Conservation (phyloP, 2,113 vertebrate genomes). For the Dromaius novaehollandiae region DNA sequence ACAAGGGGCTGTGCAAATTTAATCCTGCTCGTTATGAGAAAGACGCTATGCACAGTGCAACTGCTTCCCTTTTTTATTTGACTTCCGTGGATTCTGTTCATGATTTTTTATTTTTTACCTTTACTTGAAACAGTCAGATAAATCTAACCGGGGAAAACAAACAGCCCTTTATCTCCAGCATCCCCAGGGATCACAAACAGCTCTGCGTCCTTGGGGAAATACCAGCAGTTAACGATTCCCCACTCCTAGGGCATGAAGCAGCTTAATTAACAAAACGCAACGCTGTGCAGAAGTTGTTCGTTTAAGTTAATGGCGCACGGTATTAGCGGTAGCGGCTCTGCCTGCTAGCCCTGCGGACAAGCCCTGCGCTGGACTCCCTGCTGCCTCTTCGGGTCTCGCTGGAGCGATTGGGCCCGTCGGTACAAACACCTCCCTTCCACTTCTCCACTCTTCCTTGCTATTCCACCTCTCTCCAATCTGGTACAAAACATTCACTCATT, state of each 20-base stretch:
- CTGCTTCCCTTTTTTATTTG: background rate
- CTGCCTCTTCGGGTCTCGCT: background rate
- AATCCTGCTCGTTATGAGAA: background rate
- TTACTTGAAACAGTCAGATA: constrained; percentile 44
- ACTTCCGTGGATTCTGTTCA: constrained; percentile 22
- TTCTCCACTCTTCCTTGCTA: background rate
- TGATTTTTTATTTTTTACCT: background rate
- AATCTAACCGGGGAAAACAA: constrained; percentile 35
- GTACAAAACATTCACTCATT: background rate
- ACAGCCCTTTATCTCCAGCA: constrained; percentile 15
- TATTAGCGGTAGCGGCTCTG: background rate
- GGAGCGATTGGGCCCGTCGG: background rate
- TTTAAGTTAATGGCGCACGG: constrained; percentile 25
- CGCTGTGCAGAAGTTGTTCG: background rate
- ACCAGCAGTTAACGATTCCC: constrained; percentile 27
- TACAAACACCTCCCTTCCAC: background rate
- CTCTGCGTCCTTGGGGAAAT: constrained; percentile 2
- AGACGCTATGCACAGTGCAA: background rate
- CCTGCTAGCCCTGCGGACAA: background rate
- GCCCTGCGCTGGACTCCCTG: background rate
- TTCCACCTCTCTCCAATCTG: background rate
- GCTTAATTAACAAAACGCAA: constrained; percentile 63
- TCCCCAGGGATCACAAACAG: background rate
- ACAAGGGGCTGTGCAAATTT: background rate
- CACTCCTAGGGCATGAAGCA: constrained; percentile 13